Evolutionary conservation across 2,797 vertebrate genomes (phyloP).

Genomic region (Tapera naevia): DNA sequence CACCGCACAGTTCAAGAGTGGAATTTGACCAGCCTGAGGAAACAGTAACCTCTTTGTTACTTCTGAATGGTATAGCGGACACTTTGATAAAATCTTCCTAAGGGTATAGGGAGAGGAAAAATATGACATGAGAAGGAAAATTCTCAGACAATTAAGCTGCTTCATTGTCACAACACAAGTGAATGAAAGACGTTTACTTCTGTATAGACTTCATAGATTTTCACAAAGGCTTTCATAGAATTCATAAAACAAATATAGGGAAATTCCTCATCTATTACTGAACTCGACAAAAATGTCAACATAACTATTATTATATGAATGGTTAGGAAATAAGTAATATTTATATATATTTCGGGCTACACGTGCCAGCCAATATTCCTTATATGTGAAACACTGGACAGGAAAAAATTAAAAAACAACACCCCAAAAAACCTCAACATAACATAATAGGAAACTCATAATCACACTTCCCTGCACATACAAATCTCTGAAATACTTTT

Average conservation of each 20-base stretch:
- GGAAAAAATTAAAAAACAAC: not conserved
- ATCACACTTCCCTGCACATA: not conserved
- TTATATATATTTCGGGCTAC: not conserved
- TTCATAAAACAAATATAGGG: not conserved
- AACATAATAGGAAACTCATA: accelerated
- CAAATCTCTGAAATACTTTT: too few relatives aligned
- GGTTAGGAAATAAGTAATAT: not conserved
- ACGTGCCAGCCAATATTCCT: not conserved
- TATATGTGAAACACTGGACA: not conserved
- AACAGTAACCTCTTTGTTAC: not conserved
- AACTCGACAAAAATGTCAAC: not conserved
- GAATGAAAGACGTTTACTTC: not conserved
- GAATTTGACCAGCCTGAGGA: not conserved
- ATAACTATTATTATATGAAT: not conserved
- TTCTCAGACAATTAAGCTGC: not conserved
- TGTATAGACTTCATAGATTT: not conserved
- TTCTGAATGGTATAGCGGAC: not conserved
- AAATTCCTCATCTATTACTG: not conserved
- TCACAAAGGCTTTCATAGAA: not conserved
- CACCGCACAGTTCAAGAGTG: not conserved
- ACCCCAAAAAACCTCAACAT: accelerated
- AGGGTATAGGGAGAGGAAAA: not conserved
- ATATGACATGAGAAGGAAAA: not conserved
- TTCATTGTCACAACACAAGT: not conserved
- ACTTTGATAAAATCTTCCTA: not conserved